phyloP scores from a whole-genome alignment of 2,113 vertebrate genomes.

The Callionymus lyra region DNA sequence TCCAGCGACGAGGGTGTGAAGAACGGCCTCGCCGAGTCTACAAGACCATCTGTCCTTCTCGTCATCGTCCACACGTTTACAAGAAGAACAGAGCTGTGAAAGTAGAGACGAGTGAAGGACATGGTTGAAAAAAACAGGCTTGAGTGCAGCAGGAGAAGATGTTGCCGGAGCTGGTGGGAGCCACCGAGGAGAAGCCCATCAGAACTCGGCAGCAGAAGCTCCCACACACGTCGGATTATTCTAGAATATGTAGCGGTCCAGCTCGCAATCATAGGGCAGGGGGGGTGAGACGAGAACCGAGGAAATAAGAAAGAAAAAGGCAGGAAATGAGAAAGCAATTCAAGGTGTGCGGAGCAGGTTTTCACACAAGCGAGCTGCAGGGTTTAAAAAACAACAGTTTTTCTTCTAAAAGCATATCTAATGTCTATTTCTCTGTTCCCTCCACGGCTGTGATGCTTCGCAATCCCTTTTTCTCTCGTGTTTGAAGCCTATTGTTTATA shows the following conservation, averaged over 20 bases:
- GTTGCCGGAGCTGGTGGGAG: constrained; percentile 20
- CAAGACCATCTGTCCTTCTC: no score
- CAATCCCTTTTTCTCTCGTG: no score
- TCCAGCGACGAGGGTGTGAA: no score
- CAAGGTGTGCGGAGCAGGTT: no score
- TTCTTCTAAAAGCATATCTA: constrained; percentile 11
- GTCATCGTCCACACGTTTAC: no score
- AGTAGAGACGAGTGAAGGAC: no score
- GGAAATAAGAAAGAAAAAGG: constrained; percentile 16
- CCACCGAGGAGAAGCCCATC: constrained; percentile 35
- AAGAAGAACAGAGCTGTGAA: no score
- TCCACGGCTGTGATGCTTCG: constrained; percentile 9
- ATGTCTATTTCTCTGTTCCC: constrained; percentile 12
- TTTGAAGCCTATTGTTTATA: no score
- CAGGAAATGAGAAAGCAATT: constrained; percentile 9
- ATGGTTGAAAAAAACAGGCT: no score
- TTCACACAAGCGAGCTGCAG: background rate
- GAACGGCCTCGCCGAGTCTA: no score
- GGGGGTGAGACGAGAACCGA: background rate
- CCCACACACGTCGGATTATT: constrained; percentile 54
- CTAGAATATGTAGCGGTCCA: constrained; percentile 32
- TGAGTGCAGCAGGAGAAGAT: background rate
- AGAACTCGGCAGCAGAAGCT: constrained; percentile 41
- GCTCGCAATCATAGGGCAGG: constrained; percentile 18
- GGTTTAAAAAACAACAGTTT: constrained; percentile 1